Conservation (phyloP, 2,797 vertebrate species). For the Lates japonicus region DNA sequence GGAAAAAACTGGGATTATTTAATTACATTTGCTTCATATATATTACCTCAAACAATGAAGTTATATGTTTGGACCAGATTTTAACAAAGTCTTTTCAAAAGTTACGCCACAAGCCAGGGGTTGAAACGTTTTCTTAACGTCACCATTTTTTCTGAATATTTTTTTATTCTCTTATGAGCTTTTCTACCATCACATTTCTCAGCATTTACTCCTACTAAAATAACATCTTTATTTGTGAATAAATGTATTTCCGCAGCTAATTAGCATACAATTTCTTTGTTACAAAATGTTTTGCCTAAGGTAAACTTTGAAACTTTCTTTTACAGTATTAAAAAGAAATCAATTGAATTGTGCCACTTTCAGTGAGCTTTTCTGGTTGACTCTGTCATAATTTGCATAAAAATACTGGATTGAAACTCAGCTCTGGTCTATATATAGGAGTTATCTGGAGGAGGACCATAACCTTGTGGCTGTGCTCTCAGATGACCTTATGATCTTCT, state of each 20-base stretch:
- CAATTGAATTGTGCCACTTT: not conserved
- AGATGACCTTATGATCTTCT: conserved; percentile 52
- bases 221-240: conserved; percentile 1
- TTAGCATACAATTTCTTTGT: conserved; percentile 18
- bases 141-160: too few relatives aligned
- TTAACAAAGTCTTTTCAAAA: not conserved
- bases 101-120: not conserved
- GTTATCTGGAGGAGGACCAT: conserved; percentile 44
- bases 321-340: not conserved
- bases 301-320: conserved; percentile 4
- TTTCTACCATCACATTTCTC: not conserved
- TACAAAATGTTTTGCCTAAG: not conserved
- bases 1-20: too few relatives aligned
- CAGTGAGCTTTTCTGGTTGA: not conserved
- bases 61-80: not conserved
- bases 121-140: not conserved
- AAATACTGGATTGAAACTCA: conserved; percentile 10
- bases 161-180: not conserved
- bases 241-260: conserved; percentile 20
- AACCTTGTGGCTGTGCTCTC: conserved; percentile 45
- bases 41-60: not conserved
- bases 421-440: conserved; percentile 40
- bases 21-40: not conserved
- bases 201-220: not conserved
- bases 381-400: conserved; percentile 34